Evolutionary conservation across 1,140 invertebrate species (phyloP), one percentile per base, ranked within the genome.

Genomic region (Drosophila prosaltans): DNA sequence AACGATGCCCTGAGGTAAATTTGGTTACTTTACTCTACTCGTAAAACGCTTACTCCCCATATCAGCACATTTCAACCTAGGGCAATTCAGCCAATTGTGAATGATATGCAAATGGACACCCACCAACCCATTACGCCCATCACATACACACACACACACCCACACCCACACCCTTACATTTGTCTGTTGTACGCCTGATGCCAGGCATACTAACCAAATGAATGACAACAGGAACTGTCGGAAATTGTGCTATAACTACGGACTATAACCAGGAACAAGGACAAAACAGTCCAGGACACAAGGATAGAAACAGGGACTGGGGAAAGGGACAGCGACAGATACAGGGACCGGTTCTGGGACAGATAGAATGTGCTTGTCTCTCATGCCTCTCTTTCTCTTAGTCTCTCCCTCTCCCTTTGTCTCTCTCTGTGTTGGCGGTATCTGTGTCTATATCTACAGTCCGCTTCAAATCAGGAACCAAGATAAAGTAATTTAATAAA

Each of bases 401-500:
- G 3, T 51, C 39, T 71, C 24, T n/a, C 6, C 8, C 24, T 40
- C 10, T 32, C 26, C n/a, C 24, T 8, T 28, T 28, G 11, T 11
- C 39, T 11, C 43, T 32, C 59, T 36, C 41, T 61, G 21, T 43
- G 10, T 43, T 36, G 32, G 3, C 6, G 26, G 60, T 65, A 26
- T 8, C 39, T 48, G 41, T 11, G 16, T 10, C 48, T 16, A 21
- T 63, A 32, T 32, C 3, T 28, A 10, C 10, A n/a, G 68, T 39
- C 21, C 21, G 48, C 62, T 43, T 74, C 68, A 70, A 84, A 72
- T 79, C 79, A 77, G 82, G 67, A 77, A 79, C 69, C 79, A 65
- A 83, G 80, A 88, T 83, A 74, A 80, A 72, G 71, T 88, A 89
- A 88, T 88, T 88, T 89, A 89, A 88, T 88, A 89, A 88, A 89